phyloP scores from a whole-genome alignment of 1,140 invertebrate species.

The Platorchestia sp. region DNA sequence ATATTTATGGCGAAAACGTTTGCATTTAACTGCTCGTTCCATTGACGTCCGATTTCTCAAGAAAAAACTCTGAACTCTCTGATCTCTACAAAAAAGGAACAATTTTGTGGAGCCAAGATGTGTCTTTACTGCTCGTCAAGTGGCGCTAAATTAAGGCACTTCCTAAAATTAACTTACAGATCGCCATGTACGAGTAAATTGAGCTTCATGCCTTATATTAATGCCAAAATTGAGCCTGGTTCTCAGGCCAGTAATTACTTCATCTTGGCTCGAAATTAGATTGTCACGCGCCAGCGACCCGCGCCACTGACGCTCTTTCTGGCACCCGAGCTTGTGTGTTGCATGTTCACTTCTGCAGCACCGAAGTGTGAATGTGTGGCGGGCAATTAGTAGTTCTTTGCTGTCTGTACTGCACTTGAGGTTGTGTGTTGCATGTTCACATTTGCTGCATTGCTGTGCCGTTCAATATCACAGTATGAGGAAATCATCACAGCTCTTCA shows the following conservation, averaged over 20 bases:
- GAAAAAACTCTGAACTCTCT: neutral
- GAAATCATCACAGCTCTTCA: no score
- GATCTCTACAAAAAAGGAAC: neutral
- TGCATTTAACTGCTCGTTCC: neutral
- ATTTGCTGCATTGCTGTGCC: neutral
- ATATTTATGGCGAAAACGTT: neutral
- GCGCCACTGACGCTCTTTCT: neutral
- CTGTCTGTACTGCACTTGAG: no score
- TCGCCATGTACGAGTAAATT: neutral
- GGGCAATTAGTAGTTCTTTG: no score
- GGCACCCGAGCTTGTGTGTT: neutral
- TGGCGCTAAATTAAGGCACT: neutral
- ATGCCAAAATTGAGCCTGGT: neutral
- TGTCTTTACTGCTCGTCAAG: neutral
- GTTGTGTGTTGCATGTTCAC: neutral
- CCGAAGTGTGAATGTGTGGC: no score
- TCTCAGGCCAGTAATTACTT: neutral
- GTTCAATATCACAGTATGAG: no score
- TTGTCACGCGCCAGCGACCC: neutral
- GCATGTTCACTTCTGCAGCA: neutral
- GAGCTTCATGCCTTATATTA: slow-evolving; percentile 8
- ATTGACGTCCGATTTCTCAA: neutral
- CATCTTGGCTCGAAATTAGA: slow-evolving; percentile 7
- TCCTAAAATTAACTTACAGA: neutral
- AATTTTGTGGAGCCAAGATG: neutral